Base-by-base conservation (phyloP, 2,797 vertebrate species). In the Ammospiza maritima region DNA sequence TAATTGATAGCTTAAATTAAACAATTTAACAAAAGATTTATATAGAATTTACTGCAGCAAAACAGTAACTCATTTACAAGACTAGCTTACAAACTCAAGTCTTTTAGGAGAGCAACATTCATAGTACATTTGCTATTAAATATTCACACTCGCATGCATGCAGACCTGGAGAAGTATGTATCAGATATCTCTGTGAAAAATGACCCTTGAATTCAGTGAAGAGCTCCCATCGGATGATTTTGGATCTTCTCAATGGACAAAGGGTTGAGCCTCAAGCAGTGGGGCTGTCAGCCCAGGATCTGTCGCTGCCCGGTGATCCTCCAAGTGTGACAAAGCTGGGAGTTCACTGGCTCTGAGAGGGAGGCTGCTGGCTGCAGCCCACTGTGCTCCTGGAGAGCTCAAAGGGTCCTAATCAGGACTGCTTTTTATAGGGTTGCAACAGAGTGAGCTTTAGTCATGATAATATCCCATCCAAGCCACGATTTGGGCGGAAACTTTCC, bases 281-380 rank as follows among this genome's bases (percentile, higher is more conserved):
- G 40, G 14, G 15, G 5, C 1, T 14, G 5, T 30, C n/a, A 58
- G 53, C 40, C 17, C 38, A 40, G 29, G 6, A 18, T 51, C 16
- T 29, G 1, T 3, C 10, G 3, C 11, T 1, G 1, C 45, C 29
- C 0, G 0, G 7, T 29, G 29, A 38, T 40, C 20, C 13, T 53
- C 38, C 45, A 73, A 34, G 13, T 11, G 5, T 0, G 8, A 11
- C 7, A n/a, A 15, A 34, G 6, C 8, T 34, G 45, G 6, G 32
- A 60, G 19, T 6, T 38, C 9, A 7, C 61, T 47, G 67, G 8
- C 38, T 25, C 14, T 60, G 29, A 45, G n/a, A 34, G 20, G 14
- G 16, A 53, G n/a, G 3, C 3, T 65, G 16, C 25, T 47, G 40
- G 11, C 5, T 45, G 30, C 61, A 40, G n/a, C 25, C 21, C 21